phyloP scores from a whole-genome alignment of 1,140 invertebrate species.

The Drosophila navojoa region DNA sequence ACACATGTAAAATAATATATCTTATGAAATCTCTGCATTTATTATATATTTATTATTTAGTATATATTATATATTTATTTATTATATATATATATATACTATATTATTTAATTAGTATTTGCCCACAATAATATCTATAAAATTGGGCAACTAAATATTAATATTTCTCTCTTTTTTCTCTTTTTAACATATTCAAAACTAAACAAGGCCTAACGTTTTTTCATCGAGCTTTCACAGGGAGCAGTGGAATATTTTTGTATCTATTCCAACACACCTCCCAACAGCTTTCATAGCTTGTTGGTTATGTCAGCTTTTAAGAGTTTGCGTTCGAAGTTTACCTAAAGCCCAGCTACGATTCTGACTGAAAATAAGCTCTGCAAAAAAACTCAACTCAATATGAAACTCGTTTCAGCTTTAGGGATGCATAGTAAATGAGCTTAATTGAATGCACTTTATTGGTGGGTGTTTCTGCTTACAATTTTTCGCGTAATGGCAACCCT shows the following conservation, averaged over 20 bases:
- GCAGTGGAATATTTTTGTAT: constrained; percentile 1
- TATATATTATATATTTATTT: no score
- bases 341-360: no score
- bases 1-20: no score
- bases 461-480: background rate
- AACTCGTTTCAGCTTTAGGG: constrained; percentile 15
- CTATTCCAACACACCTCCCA: background rate
- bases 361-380: background rate
- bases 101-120: no score
- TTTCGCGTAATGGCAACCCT: background rate
- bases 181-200: background rate
- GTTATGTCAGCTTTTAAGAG: background rate
- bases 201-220: background rate
- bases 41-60: no score
- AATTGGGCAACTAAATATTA: no score
- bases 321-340: no score
- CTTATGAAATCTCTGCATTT: no score
- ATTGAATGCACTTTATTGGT: background rate
- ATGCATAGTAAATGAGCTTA: background rate
- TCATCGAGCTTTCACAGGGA: background rate
- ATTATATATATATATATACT: no score
- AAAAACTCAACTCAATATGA: background rate
- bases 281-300: background rate
- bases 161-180: no score
- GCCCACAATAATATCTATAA: no score